A percentile compares a stretch with the other conserved stretches of the same genome.
Evolutionary conservation across 2,797 vertebrate species (phyloP).

Genomic region (Mionectes olivaceus): DNA sequence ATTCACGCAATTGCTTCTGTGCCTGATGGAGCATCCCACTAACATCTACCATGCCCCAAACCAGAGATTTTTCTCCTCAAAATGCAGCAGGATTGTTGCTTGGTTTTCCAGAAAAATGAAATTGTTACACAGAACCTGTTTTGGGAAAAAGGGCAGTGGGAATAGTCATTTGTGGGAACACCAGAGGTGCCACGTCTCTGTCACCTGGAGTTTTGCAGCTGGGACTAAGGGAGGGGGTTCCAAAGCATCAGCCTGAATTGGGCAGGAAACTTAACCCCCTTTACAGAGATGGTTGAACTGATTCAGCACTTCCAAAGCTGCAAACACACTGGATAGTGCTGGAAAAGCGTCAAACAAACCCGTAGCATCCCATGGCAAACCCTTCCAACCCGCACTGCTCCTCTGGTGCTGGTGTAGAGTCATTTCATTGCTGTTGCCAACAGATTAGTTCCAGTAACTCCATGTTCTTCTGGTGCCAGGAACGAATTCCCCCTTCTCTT

Average conservation of each 20-base stretch:
- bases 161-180: background rate
- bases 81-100: background rate
- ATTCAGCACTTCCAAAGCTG: background rate
- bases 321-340: rapidly evolving
- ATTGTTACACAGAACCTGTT: rapidly evolving
- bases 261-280: background rate
- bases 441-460: background rate
- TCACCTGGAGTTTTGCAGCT: background rate
- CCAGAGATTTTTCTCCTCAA: background rate
- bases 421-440: background rate
- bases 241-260: background rate
- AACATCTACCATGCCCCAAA: background rate
- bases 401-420: rapidly evolving
- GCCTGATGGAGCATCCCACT: rapidly evolving
- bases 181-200: background rate
- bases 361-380: background rate
- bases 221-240: background rate
- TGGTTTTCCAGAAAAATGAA: background rate
- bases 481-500: background rate
- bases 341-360: background rate
- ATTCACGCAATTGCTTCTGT: background rate
- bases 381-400: rapidly evolving
- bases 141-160: background rate
- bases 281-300: rapidly evolving
- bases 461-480: background rate